Evolutionary conservation across 2,113 vertebrate genomes (phyloP).

Genomic region (Pipra filicauda): DNA sequence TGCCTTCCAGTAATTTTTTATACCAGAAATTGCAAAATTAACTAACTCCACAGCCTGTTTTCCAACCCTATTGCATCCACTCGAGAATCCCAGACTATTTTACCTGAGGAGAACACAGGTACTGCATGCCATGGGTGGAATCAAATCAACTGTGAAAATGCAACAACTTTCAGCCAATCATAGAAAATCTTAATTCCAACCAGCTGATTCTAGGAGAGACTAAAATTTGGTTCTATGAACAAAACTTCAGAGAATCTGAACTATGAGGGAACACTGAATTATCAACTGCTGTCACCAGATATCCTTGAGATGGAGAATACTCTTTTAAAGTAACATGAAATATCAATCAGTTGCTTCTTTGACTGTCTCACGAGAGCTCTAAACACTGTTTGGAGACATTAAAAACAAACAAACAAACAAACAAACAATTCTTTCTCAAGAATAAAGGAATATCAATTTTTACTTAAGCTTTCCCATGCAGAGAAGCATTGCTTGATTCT

Average conservation of each 20-base stretch:
- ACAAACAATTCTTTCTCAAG: neutral
- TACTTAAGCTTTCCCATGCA: neutral
- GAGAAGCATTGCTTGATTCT: neutral
- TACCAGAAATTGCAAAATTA: neutral
- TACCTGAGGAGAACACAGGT: neutral
- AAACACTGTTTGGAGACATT: neutral
- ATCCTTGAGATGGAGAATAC: neutral
- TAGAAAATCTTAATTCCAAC: neutral
- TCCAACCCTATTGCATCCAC: neutral
- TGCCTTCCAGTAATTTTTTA: neutral
- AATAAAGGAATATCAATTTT: neutral
- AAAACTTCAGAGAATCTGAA: neutral
- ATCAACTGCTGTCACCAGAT: neutral
- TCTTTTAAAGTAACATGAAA: neutral
- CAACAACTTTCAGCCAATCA: neutral
- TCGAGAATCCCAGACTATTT: neutral
- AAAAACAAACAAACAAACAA: too few relatives aligned
- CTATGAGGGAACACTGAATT: neutral
- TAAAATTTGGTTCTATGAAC: neutral
- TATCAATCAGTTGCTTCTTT: neutral
- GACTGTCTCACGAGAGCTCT: neutral
- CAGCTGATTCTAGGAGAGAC: neutral
- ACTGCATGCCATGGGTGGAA: fast-evolving
- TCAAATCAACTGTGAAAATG: neutral
- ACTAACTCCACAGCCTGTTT: neutral